Conservation (phyloP, 2,888 invertebrate genomes). For the Microctonus aethiopoides region DNA sequence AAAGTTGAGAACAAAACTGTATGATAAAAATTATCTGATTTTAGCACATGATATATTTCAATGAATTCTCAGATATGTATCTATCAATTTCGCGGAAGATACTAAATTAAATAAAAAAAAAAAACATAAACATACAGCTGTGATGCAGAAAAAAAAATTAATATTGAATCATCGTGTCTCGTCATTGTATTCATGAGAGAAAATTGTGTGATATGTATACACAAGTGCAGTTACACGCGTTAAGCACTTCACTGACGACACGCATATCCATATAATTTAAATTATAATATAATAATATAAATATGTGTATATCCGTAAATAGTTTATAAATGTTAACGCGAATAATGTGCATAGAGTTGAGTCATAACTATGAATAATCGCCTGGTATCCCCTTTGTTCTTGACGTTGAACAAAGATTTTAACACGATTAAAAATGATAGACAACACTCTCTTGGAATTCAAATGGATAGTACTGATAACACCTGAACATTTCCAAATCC, state of each 20-base stretch:
- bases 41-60: background rate
- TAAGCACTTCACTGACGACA: background rate
- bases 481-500: background rate
- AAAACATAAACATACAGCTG: too few relatives aligned
- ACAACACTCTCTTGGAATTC: background rate
- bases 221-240: conserved; percentile 3
- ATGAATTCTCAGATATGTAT: background rate
- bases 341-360: background rate
- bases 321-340: background rate
- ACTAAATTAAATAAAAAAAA: background rate
- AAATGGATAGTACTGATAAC: background rate
- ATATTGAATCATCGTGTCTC: background rate
- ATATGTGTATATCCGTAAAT: background rate
- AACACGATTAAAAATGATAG: background rate
- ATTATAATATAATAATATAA: too few relatives aligned
- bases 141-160: too few relatives aligned
- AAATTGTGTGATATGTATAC: conserved; percentile 4
- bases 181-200: background rate
- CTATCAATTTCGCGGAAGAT: background rate
- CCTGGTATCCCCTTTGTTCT: conserved; percentile 9
- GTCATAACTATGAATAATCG: conserved; percentile 12
- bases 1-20: background rate
- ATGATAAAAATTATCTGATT: background rate
- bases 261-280: background rate
- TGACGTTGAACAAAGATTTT: background rate